These are phyloP conservation scores for Turritopsis dohrnii DNA, from an alignment of 30 jellyfish, hydroid and myxozoan species.

Conservation along the genomic window DNA sequence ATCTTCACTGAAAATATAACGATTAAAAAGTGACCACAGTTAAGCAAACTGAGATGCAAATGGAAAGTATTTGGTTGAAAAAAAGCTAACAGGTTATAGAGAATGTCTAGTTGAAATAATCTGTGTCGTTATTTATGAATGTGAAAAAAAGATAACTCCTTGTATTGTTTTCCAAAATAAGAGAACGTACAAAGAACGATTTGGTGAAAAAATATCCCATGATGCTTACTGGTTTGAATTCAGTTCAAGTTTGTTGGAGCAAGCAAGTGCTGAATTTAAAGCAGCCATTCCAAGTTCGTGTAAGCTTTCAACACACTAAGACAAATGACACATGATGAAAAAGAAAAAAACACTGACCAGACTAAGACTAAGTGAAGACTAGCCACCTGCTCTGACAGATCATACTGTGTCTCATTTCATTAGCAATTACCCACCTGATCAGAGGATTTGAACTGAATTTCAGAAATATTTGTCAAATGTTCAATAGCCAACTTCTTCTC, in stretches of 20 bases:
- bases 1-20: neutral
- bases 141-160: too few relatives aligned
- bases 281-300: constrained; percentile 6
- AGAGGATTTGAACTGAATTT: neutral
- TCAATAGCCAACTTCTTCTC: neutral
- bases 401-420: neutral
- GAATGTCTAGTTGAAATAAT: too few relatives aligned
- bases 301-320: constrained; percentile 1
- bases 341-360: neutral
- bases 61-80: too few relatives aligned
- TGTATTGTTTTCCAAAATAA: too few relatives aligned
- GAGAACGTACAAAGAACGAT: too few relatives aligned
- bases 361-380: neutral
- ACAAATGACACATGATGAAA: neutral
- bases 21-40: neutral
- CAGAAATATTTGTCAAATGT: neutral
- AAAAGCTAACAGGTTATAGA: too few relatives aligned
- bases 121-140: too few relatives aligned
- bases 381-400: neutral
- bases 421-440: neutral
- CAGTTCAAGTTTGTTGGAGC: neutral
- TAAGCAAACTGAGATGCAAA: too few relatives aligned
- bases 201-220: too few relatives aligned
- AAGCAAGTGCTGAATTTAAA: neutral
- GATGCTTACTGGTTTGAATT: neutral